These are phyloP conservation scores for Phylloscopus trochilus DNA, from an alignment of 2,113 vertebrate species.

Conservation along the genomic window DNA sequence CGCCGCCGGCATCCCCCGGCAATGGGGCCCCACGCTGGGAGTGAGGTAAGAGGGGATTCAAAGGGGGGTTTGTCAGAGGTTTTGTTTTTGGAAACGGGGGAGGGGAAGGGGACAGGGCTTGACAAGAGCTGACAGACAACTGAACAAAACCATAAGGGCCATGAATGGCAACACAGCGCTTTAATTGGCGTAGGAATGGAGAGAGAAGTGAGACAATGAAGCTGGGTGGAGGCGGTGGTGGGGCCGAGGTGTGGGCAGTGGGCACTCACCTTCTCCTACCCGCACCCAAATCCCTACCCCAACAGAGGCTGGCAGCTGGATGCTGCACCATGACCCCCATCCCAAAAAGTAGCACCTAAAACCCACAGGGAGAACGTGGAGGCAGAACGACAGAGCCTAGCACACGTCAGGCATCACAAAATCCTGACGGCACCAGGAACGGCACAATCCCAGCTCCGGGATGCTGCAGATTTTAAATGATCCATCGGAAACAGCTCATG, in stretches of 20 bases:
- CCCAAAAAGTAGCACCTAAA: not conserved
- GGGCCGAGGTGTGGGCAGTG: not conserved
- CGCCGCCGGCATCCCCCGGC: constrained; percentile 30
- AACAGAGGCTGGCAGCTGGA: not conserved
- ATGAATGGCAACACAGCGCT: constrained; percentile 59
- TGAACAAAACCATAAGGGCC: constrained; percentile 65
- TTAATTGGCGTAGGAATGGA: constrained; percentile 56
- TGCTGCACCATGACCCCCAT: rapidly evolving
- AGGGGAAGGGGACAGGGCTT: constrained; percentile 54
- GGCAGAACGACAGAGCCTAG: not conserved
- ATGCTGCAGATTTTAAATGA: not conserved
- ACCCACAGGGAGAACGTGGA: not conserved
- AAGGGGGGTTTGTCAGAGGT: constrained; percentile 54
- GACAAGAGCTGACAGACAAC: constrained; percentile 60
- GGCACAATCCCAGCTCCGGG: not conserved
- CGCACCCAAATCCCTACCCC: not conserved
- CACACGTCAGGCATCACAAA: not conserved
- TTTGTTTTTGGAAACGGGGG: constrained; percentile 54
- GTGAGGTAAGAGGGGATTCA: constrained; percentile 60
- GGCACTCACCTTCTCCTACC: not conserved
- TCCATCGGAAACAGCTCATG: not conserved
- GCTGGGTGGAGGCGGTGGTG: not conserved
- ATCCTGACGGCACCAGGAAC: not conserved
- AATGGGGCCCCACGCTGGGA: constrained; percentile 63
- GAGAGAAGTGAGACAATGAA: constrained; percentile 64